These are phyloP conservation scores for Tinamus major DNA, from an alignment of 2,797 vertebrate species.

Conservation along the genomic window DNA sequence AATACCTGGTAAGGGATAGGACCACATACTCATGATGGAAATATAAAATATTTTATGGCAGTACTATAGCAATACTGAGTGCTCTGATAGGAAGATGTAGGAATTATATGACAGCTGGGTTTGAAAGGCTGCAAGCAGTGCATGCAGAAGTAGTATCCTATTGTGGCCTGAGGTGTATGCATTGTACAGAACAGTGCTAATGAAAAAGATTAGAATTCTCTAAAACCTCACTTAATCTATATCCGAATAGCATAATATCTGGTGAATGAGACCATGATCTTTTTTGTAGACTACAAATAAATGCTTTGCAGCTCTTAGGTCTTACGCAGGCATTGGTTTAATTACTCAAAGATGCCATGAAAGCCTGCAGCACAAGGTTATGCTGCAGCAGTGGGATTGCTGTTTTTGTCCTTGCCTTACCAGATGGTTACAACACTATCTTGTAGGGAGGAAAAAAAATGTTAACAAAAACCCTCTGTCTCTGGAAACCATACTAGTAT, in stretches of 20 bases:
- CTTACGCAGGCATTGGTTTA: not conserved
- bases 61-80: not conserved
- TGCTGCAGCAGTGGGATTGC: not conserved
- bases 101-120: not conserved
- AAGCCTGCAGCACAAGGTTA: not conserved
- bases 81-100: not conserved
- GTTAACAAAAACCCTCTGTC: too few species aligned
- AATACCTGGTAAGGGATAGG: not conserved
- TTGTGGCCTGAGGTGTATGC: not conserved
- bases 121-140: not conserved
- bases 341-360: not conserved
- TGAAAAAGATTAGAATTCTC: not conserved
- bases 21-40: not conserved
- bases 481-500: accelerated
- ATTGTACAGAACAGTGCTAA: not conserved
- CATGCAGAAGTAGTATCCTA: not conserved
- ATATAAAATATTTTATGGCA: not conserved
- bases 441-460: not conserved
- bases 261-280: not conserved
- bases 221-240: not conserved
- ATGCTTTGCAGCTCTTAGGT: not conserved
- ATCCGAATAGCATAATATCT: not conserved
- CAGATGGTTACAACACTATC: not conserved
- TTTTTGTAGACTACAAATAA: not conserved
- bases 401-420: not conserved